Conservation (phyloP, 2,797 vertebrate genomes). For the Chrosomus eos region DNA sequence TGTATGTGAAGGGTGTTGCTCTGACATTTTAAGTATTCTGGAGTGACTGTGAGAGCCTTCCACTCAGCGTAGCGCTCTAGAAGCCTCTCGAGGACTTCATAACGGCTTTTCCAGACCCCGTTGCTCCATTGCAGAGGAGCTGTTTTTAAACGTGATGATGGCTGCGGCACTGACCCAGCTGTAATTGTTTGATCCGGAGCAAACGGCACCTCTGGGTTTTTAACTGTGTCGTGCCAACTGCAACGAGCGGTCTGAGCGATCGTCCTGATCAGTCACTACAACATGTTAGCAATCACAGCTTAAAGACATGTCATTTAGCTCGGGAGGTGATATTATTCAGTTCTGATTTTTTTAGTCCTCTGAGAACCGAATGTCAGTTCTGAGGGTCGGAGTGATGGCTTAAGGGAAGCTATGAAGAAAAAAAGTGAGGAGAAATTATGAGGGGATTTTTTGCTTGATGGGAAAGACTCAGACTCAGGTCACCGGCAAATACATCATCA, state of each 20-base stretch:
- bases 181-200: conserved; percentile 37
- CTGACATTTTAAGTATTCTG: conserved; percentile 26
- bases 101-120: conserved; percentile 45
- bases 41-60: conserved; percentile 27
- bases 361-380: not conserved
- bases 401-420: not conserved
- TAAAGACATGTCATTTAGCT: conserved; percentile 31
- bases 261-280: conserved; percentile 17
- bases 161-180: conserved; percentile 17
- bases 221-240: not conserved
- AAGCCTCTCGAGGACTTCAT: conserved; percentile 1
- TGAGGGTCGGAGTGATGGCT: not conserved
- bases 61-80: not conserved
- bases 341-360: not conserved
- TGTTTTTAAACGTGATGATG: conserved; percentile 32
- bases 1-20: conserved; percentile 2
- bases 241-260: not conserved
- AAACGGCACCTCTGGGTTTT: conserved; percentile 43
- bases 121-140: not conserved
- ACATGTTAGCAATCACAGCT: conserved; percentile 28
- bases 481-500: conserved; percentile 8
- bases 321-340: conserved; percentile 37
- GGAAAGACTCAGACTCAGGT: not conserved
- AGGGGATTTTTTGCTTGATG: conserved; percentile 24
- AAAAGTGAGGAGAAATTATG: conserved; percentile 11